phyloP scores from a whole-genome alignment of 2,888 invertebrate species.

The Schizaphis graminum region DNA sequence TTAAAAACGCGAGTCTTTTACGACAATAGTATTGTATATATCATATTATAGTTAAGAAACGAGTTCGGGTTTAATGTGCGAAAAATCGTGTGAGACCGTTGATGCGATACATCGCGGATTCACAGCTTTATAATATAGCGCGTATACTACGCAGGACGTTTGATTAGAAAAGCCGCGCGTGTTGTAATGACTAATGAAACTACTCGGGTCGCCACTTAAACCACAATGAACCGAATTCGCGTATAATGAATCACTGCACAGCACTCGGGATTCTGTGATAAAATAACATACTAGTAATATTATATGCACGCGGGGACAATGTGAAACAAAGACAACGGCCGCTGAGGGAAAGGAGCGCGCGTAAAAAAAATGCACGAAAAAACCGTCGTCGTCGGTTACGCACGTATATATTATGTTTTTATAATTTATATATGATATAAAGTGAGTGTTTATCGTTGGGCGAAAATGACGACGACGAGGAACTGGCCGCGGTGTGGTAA shows the following conservation, averaged over 20 bases:
- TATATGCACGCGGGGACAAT: background rate
- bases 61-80: background rate
- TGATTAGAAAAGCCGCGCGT: background rate
- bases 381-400: conserved; percentile 12
- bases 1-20: no score
- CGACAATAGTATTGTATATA: no score
- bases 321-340: conserved; percentile 5
- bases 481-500: background rate
- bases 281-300: background rate
- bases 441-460: conserved; percentile 46
- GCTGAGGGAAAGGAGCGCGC: background rate
- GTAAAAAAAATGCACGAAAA: background rate
- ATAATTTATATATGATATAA: background rate
- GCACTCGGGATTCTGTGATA: background rate
- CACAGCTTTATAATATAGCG: background rate
- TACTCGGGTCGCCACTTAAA: background rate
- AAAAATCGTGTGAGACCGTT: background rate
- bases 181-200: background rate
- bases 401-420: background rate
- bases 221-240: background rate
- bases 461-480: background rate
- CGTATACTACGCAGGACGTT: background rate
- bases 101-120: background rate
- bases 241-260: background rate
- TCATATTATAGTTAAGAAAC: no score